Evolutionary conservation across 2,888 invertebrate species (phyloP).

Genomic region (Dione juno): DNA sequence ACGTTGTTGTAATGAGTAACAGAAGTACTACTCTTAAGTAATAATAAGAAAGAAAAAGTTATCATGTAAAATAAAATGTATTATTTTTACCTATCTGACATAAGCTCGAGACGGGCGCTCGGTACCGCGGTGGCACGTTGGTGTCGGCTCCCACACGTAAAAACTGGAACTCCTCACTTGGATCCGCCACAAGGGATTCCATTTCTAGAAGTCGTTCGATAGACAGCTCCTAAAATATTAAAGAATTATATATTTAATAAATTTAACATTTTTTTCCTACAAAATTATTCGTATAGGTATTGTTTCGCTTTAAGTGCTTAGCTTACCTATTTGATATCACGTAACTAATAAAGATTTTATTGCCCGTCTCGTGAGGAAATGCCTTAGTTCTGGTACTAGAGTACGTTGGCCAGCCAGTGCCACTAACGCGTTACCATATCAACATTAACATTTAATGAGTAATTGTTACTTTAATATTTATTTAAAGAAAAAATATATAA

Average conservation of each 20-base stretch:
- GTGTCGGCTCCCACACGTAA: conserved; percentile 84
- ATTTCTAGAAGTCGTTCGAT: conserved; percentile 97
- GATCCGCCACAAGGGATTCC: conserved; percentile 84
- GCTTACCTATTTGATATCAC: too few species aligned
- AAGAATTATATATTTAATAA: neutral
- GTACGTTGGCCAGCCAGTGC: too few species aligned
- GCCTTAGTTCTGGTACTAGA: neutral
- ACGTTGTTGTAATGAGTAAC: too few species aligned
- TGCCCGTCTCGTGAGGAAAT: neutral
- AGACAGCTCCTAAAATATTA: conserved; percentile 89
- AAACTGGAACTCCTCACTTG: conserved; percentile 78
- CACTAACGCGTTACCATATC: neutral
- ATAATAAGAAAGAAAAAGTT: neutral
- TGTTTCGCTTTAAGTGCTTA: too few species aligned
- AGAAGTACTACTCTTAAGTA: neutral
- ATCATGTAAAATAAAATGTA: neutral
- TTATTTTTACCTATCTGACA: conserved; percentile 74
- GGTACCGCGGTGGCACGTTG: conserved; percentile 82
- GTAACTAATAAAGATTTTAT: neutral
- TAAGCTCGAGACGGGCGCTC: conserved; percentile 79
- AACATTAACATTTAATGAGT: neutral
- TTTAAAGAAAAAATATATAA: neutral
- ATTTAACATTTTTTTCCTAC: neutral
- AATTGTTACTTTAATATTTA: neutral
- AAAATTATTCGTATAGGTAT: neutral